Percentiles rank a stretch among this genome's conserved stretches.
phyloP scores from a whole-genome alignment of 2,113 vertebrate species.

The Naja naja region DNA sequence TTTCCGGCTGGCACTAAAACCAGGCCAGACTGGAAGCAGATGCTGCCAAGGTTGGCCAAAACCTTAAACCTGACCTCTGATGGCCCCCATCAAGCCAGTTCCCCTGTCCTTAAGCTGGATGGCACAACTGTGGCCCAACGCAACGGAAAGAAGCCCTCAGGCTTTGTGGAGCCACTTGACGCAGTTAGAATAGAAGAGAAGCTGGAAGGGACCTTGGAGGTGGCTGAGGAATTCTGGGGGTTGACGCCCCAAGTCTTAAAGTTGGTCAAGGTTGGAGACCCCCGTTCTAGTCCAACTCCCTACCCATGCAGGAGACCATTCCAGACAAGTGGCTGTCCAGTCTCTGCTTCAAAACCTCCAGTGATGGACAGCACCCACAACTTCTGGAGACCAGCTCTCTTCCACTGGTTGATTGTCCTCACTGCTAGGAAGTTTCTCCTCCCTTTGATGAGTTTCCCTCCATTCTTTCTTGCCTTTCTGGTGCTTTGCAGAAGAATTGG shows the following conservation, averaged over 20 bases:
- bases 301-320: no score
- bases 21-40: not conserved
- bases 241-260: no score
- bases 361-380: not conserved
- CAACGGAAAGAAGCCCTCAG: accelerated
- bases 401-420: not conserved
- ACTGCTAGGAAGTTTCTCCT: no score
- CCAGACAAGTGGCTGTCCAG: not conserved
- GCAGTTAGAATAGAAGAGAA: not conserved
- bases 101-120: not conserved
- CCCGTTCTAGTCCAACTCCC: not conserved
- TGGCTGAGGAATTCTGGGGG: no score
- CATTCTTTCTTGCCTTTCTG: no score
- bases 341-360: not conserved
- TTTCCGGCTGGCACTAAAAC: not conserved
- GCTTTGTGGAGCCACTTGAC: not conserved
- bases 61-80: not conserved
- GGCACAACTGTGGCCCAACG: not conserved
- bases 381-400: not conserved
- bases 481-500: not conserved
- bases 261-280: no score
- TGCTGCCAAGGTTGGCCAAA: not conserved
- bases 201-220: not conserved
- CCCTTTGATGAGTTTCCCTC: no score
- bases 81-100: not conserved